Conservation (phyloP, 2,888 invertebrate species). For the Lepidochrysops patricia region DNA sequence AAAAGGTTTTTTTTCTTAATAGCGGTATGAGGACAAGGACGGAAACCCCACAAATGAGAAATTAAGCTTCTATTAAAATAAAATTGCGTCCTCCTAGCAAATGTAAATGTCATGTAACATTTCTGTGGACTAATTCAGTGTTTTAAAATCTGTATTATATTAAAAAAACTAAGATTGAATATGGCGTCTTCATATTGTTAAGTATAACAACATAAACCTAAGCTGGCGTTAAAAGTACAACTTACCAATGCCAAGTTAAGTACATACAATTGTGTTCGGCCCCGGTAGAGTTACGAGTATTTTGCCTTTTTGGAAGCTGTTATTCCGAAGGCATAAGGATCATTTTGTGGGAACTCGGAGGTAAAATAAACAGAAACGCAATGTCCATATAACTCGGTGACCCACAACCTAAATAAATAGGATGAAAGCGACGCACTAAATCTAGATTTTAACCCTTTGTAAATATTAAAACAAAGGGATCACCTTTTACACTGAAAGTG, state of each 20-base stretch:
- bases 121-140: too few relatives aligned
- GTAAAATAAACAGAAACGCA: too few relatives aligned
- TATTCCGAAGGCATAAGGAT: too few relatives aligned
- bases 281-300: too few relatives aligned
- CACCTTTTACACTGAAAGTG: background rate
- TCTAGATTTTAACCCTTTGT: constrained; percentile 13
- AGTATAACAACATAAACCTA: background rate
- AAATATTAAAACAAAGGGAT: constrained; percentile 10
- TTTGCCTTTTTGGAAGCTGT: too few relatives aligned
- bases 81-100: too few relatives aligned
- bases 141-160: background rate
- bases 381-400: background rate
- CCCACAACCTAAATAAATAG: constrained; percentile 10
- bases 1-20: too few relatives aligned
- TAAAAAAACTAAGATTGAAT: background rate
- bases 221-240: background rate
- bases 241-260: background rate
- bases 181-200: background rate
- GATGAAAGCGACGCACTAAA: constrained; percentile 8
- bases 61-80: too few relatives aligned
- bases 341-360: too few relatives aligned
- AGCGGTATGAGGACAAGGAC: too few relatives aligned
- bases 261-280: background rate
- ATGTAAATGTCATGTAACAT: too few relatives aligned
- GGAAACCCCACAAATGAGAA: too few relatives aligned